Conservation (phyloP, 2,888 invertebrate species). For the Trichopoda pennipes region DNA sequence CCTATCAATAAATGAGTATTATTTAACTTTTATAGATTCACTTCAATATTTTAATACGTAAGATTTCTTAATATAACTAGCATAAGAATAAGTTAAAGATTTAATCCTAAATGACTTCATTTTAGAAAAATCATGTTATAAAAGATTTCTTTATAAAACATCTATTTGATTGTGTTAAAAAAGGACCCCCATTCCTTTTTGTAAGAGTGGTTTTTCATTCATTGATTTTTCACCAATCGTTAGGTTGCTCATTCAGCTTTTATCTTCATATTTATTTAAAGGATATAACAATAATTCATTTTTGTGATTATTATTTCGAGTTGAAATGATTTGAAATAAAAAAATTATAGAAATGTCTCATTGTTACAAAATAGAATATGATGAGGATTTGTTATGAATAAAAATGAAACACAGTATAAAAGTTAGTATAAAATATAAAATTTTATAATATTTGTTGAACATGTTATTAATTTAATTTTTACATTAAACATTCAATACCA, state of each 20-base stretch:
- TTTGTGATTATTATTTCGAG: slow-evolving; percentile 29
- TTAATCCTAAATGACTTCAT: slow-evolving; percentile 66
- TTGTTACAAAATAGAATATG: background rate
- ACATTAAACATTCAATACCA: too few relatives aligned
- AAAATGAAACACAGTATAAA: background rate
- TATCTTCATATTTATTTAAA: slow-evolving; percentile 2
- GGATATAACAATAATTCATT: slow-evolving; percentile 6
- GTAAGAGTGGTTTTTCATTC: slow-evolving; percentile 2
- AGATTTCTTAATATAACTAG: background rate
- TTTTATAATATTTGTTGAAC: too few relatives aligned
- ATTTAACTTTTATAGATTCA: background rate
- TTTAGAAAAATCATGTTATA: slow-evolving; percentile 60
- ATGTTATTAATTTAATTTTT: too few relatives aligned
- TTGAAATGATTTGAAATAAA: slow-evolving; percentile 15
- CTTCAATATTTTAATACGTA: background rate
- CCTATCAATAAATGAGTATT: background rate
- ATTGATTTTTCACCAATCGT: background rate
- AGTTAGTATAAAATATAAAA: too few relatives aligned
- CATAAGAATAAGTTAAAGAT: background rate
- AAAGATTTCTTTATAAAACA: slow-evolving; percentile 42
- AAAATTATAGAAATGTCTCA: slow-evolving; percentile 1
- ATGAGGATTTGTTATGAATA: background rate
- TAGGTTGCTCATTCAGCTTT: background rate
- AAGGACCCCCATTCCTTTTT: background rate
- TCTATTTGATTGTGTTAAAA: slow-evolving; percentile 42